phyloP scores from a whole-genome alignment of 2,113 vertebrate species.

The Phaetusa simplex region DNA sequence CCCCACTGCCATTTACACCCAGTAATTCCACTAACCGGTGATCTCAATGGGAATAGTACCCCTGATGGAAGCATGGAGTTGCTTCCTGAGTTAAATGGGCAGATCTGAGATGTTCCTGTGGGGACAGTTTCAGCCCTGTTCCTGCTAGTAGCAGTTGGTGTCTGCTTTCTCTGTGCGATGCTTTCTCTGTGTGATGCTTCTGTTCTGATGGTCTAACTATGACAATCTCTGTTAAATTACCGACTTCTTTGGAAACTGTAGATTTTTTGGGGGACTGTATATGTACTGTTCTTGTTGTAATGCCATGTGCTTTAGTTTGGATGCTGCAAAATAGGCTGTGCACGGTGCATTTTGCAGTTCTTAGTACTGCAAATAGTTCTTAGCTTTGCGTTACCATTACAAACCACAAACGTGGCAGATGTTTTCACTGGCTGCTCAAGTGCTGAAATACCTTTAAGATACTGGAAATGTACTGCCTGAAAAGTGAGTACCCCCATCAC shows the following conservation, averaged over 20 bases:
- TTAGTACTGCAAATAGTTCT: neutral
- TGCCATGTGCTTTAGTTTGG: neutral
- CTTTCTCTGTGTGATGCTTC: no score
- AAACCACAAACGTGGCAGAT: fast-evolving
- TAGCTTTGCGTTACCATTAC: neutral
- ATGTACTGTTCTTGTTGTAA: neutral
- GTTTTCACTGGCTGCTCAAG: neutral
- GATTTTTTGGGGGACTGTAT: neutral
- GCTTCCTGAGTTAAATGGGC: neutral
- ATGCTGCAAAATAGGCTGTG: fast-evolving
- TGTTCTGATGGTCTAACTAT: neutral
- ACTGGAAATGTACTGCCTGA: fast-evolving
- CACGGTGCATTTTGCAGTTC: fast-evolving
- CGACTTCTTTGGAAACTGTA: neutral
- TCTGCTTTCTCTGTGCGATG: no score
- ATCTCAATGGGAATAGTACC: neutral
- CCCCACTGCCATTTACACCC: neutral
- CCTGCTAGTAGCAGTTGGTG: fast-evolving
- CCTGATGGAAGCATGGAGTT: no score
- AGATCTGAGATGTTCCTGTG: neutral
- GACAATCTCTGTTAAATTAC: fast-evolving
- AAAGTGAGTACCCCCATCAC: fast-evolving
- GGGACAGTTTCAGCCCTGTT: neutral
- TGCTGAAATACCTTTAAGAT: neutral
- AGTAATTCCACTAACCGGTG: neutral